Percentiles rank a stretch among this genome's conserved stretches.
Evolutionary conservation across 2,797 vertebrate genomes (phyloP).

Genomic region (Mallotus villosus): DNA sequence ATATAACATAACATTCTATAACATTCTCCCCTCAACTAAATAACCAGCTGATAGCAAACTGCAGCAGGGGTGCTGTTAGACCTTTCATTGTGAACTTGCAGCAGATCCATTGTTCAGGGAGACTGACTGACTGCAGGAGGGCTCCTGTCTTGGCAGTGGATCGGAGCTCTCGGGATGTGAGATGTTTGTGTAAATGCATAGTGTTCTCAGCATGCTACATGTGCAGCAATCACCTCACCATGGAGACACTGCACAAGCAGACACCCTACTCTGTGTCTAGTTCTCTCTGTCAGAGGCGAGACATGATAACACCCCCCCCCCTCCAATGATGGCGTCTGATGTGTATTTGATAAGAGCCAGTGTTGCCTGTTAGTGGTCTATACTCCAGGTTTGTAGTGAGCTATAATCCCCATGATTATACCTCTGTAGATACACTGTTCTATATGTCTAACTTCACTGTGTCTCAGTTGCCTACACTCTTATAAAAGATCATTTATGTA

Average conservation of each 20-base stretch:
- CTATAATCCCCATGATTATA: too few relatives aligned
- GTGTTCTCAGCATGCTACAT: slow-evolving; percentile 44
- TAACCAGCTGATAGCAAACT: slow-evolving; percentile 31
- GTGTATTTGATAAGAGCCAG: too few relatives aligned
- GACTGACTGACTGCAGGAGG: slow-evolving; percentile 10
- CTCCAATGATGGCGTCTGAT: too few relatives aligned
- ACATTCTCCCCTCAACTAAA: slow-evolving; percentile 12
- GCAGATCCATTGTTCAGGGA: slow-evolving; percentile 15
- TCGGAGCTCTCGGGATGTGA: slow-evolving; percentile 35
- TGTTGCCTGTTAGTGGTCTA: too few relatives aligned
- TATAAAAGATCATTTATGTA: too few relatives aligned
- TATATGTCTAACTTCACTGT: too few relatives aligned
- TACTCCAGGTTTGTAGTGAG: too few relatives aligned
- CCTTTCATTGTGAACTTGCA: slow-evolving; percentile 15
- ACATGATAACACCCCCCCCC: too few relatives aligned
- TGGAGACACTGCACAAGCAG: slow-evolving; percentile 10
- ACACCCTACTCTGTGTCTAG: background rate
- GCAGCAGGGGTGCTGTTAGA: slow-evolving; percentile 23
- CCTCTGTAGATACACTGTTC: too few relatives aligned
- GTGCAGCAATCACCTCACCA: slow-evolving; percentile 10
- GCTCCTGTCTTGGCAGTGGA: slow-evolving; percentile 22
- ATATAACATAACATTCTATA: too few relatives aligned
- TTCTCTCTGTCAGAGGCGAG: too few relatives aligned
- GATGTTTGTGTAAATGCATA: slow-evolving; percentile 41
- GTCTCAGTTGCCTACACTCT: too few relatives aligned